Evolutionary conservation across 2,797 vertebrate genomes (phyloP).

Genomic region (Sardinella longiceps): DNA sequence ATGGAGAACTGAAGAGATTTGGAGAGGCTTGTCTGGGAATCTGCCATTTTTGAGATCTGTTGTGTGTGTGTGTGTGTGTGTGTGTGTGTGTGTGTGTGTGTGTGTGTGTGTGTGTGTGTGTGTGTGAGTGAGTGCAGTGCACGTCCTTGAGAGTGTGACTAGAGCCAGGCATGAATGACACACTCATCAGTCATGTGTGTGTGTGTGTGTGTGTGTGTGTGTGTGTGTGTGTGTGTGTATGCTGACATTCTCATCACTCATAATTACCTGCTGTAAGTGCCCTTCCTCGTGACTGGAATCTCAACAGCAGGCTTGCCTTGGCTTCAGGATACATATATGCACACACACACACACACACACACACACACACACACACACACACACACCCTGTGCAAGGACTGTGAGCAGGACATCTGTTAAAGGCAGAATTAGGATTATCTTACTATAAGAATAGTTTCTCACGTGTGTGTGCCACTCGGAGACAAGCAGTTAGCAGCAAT

Average conservation of each 20-base stretch:
- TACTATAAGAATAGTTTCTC: no score
- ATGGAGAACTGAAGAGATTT: neutral
- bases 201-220: neutral
- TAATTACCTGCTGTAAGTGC: neutral
- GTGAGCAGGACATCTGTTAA: no score
- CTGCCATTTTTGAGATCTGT: neutral
- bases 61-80: constrained; percentile 11
- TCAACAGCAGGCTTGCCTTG: neutral
- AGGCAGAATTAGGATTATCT: no score
- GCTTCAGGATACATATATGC: no score
- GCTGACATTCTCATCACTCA: neutral
- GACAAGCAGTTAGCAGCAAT: no score
- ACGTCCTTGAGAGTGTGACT: constrained; percentile 11
- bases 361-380: neutral
- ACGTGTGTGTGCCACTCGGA: no score
- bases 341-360: neutral
- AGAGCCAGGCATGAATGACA: neutral
- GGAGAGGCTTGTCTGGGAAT: neutral
- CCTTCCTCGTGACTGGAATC: neutral
- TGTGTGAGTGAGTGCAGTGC: no score
- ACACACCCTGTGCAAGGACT: no score
- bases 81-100: constrained; percentile 14
- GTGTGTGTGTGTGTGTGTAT: neutral
- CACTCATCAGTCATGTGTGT: neutral
- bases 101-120: neutral